A percentile compares a stretch with the other conserved stretches of the same genome.
These are phyloP conservation scores for Bombycilla garrulus DNA, from an alignment of 2,113 vertebrate species.

Conservation along the genomic window DNA sequence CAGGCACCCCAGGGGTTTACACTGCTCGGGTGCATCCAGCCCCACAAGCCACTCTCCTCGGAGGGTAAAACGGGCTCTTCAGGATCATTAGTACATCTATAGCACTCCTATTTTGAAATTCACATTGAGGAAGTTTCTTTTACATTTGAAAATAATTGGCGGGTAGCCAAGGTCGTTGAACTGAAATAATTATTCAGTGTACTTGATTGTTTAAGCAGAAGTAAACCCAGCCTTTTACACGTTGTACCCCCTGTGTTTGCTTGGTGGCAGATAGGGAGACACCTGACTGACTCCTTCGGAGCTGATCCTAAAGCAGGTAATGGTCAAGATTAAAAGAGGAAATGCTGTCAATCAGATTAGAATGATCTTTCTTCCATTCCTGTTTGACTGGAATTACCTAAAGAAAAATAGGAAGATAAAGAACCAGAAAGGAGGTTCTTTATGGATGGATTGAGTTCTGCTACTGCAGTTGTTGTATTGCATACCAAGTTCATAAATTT, in stretches of 20 bases:
- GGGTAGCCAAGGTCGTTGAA: not conserved
- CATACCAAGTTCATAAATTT: not conserved
- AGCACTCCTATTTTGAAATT: not conserved
- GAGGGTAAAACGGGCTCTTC: no score
- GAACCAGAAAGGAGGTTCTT: not conserved
- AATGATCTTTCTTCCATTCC: not conserved
- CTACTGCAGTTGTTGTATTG: not conserved
- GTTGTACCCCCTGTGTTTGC: not conserved
- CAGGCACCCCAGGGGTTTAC: fast-evolving
- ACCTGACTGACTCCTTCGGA: not conserved
- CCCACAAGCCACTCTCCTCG: not conserved
- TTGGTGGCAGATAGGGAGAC: not conserved
- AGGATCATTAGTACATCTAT: fast-evolving
- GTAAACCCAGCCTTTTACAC: not conserved
- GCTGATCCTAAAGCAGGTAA: not conserved
- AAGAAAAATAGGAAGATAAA: not conserved
- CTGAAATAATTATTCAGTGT: not conserved
- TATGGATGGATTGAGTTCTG: not conserved
- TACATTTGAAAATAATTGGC: not conserved
- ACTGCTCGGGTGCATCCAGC: not conserved
- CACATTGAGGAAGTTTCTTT: fast-evolving
- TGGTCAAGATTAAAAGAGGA: not conserved
- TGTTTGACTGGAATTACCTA: not conserved
- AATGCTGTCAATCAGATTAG: not conserved
- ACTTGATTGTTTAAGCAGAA: not conserved